A percentile compares a stretch with the other conserved stretches of the same genome.
phyloP scores from a whole-genome alignment of 2,113 vertebrate genomes.

The Anoplopoma fimbria region DNA sequence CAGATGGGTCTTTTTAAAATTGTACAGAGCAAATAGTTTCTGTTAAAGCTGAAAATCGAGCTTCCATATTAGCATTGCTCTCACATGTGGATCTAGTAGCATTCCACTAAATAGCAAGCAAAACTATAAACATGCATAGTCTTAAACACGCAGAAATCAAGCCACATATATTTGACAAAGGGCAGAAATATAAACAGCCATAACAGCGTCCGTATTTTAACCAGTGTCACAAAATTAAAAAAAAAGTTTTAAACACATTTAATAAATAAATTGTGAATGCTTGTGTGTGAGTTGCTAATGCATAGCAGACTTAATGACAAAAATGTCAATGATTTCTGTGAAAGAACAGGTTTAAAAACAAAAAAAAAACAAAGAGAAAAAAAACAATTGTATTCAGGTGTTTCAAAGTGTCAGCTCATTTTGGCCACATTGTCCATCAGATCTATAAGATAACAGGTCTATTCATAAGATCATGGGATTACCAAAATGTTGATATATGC shows the following conservation, averaged over 20 bases:
- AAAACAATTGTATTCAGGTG: neutral
- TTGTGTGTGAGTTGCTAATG: conserved; percentile 26
- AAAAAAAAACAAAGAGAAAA: neutral
- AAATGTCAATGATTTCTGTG: neutral
- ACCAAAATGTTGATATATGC: conserved; percentile 10
- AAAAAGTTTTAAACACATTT: conserved; percentile 16
- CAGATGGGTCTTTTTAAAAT: neutral
- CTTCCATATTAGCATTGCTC: conserved; percentile 36
- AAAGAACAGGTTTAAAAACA: neutral
- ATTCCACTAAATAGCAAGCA: conserved; percentile 58
- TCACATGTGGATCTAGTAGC: conserved; percentile 40
- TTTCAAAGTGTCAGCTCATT: neutral
- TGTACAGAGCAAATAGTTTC: conserved; percentile 30
- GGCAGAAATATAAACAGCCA: conserved; percentile 54
- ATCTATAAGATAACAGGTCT: conserved; percentile 38
- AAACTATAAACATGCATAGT: conserved; percentile 69
- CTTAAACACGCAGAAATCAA: conserved; percentile 47
- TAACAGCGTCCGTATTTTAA: conserved; percentile 52
- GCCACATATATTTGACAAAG: conserved; percentile 36
- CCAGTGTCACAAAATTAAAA: conserved; percentile 53
- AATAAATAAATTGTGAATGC: conserved; percentile 63
- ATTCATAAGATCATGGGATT: neutral
- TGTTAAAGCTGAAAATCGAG: conserved; percentile 27
- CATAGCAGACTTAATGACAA: conserved; percentile 18
- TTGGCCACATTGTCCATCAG: neutral